These are phyloP conservation scores for Sebastes hopkinsi DNA, from an alignment of 2,797 vertebrate genomes.

Conservation along the genomic window DNA sequence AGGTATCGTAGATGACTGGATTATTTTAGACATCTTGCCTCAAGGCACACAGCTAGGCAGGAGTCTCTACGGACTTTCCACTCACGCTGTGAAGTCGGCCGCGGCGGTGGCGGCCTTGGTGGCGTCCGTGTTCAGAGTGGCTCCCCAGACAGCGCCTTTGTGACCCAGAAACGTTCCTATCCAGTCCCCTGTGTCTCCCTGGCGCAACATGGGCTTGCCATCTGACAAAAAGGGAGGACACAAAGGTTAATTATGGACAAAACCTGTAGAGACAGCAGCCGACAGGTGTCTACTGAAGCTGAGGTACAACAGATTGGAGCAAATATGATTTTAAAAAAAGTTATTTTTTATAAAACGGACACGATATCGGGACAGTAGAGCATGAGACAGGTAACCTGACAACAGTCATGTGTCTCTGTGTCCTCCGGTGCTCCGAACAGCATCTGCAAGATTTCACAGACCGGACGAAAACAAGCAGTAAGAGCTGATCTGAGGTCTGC, in stretches of 20 bases:
- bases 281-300: neutral
- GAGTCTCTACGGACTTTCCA: slow-evolving; percentile 21
- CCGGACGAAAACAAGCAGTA: no score
- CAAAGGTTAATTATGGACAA: neutral
- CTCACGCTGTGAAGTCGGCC: slow-evolving; percentile 98
- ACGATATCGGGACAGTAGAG: no score
- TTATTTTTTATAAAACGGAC: no score
- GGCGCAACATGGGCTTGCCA: slow-evolving; percentile 98
- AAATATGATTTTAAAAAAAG: no score
- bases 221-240: slow-evolving; percentile 74
- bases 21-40: neutral
- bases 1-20: neutral
- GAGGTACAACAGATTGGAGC: no score
- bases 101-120: slow-evolving; percentile 97
- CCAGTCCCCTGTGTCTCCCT: slow-evolving; percentile 99
- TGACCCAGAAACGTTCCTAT: slow-evolving; percentile 98
- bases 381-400: no score
- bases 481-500: no score
- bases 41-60: neutral
- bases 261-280: neutral
- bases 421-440: accelerated
- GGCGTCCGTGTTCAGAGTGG: slow-evolving; percentile 95
- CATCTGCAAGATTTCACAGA: no score
- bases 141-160: slow-evolving; percentile 99
- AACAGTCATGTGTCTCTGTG: no score